These are phyloP conservation scores for Synergus laeviventris DNA, from an alignment of 2,888 invertebrate genomes.

Conservation along the genomic window DNA sequence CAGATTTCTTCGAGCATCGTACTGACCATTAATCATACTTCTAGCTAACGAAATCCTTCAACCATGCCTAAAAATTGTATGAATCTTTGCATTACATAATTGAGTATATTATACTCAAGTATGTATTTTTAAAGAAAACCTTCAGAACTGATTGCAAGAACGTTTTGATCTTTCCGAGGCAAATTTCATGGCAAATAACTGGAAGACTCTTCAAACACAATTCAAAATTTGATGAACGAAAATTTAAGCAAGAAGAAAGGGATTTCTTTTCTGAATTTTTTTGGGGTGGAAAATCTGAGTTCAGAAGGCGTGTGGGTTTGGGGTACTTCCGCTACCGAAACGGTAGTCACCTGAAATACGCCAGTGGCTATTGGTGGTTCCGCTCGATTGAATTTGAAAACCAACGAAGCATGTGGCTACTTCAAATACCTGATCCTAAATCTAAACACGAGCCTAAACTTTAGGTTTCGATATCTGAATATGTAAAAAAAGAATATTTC, in stretches of 20 bases:
- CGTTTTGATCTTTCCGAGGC: background rate
- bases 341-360: constrained; percentile 4
- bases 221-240: constrained; percentile 2
- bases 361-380: constrained; percentile 19
- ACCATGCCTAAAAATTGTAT: constrained; percentile 19
- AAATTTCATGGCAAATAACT: background rate
- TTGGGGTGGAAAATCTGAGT: constrained; percentile 16
- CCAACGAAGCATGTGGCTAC: constrained; percentile 9
- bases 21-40: constrained; percentile 33
- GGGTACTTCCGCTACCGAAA: constrained; percentile 27
- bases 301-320: constrained; percentile 32
- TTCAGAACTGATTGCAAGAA: background rate
- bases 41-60: constrained; percentile 19
- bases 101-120: background rate
- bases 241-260: background rate
- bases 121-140: too few species aligned
- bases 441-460: constrained; percentile 5
- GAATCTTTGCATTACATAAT: background rate
- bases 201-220: background rate
- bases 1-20: constrained; percentile 36
- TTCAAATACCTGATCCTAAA: constrained; percentile 18
- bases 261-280: constrained; percentile 9
- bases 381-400: constrained; percentile 18
- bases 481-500: background rate
- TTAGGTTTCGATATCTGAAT: background rate